Percentiles rank a stretch among this genome's conserved stretches.
Evolutionary conservation across 2,888 invertebrate species (phyloP).

Genomic region (Apodemia hepburni): DNA sequence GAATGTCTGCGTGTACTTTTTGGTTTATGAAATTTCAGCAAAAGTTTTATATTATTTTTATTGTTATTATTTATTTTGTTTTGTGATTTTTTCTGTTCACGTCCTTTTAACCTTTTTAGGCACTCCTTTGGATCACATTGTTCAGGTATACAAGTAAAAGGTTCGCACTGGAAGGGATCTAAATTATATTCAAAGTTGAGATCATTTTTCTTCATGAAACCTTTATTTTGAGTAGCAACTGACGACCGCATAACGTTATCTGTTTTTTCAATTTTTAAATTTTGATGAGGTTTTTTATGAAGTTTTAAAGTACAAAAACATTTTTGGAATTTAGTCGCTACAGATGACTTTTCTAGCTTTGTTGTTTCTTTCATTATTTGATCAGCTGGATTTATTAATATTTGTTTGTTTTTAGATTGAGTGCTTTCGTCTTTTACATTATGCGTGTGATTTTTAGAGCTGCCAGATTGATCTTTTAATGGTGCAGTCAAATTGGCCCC

Average conservation of each 20-base stretch:
- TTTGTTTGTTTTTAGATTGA: no score
- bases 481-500: no score
- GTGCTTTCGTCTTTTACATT: background rate
- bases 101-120: constrained; percentile 36
- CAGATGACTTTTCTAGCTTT: no score
- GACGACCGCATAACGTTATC: no score
- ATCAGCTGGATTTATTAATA: no score
- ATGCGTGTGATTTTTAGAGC: background rate
- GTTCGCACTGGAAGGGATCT: constrained; percentile 40
- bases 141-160: constrained; percentile 38
- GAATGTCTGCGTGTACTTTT: constrained; percentile 21
- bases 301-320: constrained; percentile 13
- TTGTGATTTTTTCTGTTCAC: constrained; percentile 22
- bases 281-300: background rate
- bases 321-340: background rate
- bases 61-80: no score
- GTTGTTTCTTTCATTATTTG: no score
- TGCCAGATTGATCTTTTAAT: no score
- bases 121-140: constrained; percentile 40
- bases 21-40: constrained; percentile 5
- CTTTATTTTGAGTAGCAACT: no score
- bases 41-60: constrained; percentile 19
- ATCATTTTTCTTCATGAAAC: no score
- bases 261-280: no score
- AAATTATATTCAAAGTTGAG: background rate